A percentile compares a stretch with the other conserved stretches of the same genome.
These are phyloP conservation scores for Hydrocynus forskahlii DNA, from an alignment of 2,797 vertebrate genomes.

Conservation along the genomic window DNA sequence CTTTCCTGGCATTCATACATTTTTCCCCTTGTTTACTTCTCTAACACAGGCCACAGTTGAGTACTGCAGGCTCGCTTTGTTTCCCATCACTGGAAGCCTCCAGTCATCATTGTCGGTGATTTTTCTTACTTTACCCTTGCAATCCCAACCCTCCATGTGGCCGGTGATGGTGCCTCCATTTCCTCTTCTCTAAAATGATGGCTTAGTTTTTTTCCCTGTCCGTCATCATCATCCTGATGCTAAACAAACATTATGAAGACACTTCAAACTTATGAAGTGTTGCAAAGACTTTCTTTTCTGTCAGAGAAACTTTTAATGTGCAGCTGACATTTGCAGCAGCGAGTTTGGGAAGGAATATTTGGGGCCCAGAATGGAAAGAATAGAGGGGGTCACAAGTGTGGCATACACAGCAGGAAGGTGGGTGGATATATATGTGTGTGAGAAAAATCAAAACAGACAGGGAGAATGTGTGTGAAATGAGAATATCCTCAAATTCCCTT, in stretches of 20 bases:
- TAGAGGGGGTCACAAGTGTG: slow-evolving; percentile 1
- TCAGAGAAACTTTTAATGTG: slow-evolving; percentile 7
- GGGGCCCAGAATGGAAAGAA: slow-evolving; percentile 8
- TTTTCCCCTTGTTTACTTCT: slow-evolving; percentile 21
- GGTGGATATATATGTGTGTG: slow-evolving; percentile 27
- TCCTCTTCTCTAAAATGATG: slow-evolving; percentile 7
- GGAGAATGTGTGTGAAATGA: slow-evolving; percentile 34
- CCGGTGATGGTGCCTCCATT: slow-evolving; percentile 10
- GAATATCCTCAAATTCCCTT: slow-evolving; percentile 54
- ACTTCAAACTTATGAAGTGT: background rate
- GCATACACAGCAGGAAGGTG: background rate
- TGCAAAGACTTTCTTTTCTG: background rate
- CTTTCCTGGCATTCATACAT: background rate
- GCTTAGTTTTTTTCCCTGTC: background rate
- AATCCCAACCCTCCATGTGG: slow-evolving; percentile 9
- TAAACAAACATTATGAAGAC: slow-evolving; percentile 3
- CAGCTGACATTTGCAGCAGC: background rate
- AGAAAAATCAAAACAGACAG: slow-evolving; percentile 4
- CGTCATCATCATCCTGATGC: slow-evolving; percentile 16
- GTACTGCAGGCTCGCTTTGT: slow-evolving; percentile 6
- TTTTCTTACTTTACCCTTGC: slow-evolving; percentile 27
- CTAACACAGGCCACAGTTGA: background rate
- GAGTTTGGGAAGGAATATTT: background rate
- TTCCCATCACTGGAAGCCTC: slow-evolving; percentile 36
- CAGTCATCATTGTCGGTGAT: slow-evolving; percentile 40